Base-by-base conservation (phyloP, 2,113 vertebrate species). In the Limanda limanda region DNA sequence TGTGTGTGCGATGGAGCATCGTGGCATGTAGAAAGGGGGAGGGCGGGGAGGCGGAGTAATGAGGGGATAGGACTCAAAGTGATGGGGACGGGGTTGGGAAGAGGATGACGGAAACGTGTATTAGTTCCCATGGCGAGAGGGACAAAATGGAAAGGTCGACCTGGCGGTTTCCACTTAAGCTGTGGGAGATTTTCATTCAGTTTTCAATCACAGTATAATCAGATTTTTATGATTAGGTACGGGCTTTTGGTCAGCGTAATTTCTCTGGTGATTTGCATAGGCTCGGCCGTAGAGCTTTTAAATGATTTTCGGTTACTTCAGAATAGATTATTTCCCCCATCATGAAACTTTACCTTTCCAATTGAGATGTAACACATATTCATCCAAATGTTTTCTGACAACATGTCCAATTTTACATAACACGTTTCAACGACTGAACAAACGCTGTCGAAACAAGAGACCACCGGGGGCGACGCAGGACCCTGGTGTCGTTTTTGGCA, bases 151-250 rank as follows among this genome's bases (percentile, higher is more conserved):
- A 85, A 88, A 90, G 85, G 90, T 91, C 77, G 72, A 86, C 62
- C 72, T 2, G 42, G 51, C 68, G 68, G 65, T 84, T 85, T 77
- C 72, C 77, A 82, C 68, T 88, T 88, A 83, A 83, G 83, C 83
- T 58, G 69, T 31, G 31, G 82, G 62, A 79, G 68, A 81, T 89
- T 93, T 88, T 76, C 77, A 82, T 89, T 82, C 79, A 76, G 68
- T 83, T 90, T 92, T 89, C 88, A 86, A 84, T 91, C 87, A 80
- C 69, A 74, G 60, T 57, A 54, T 87, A 91, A 91, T 91, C 86
- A 84, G 83, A 84, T 83, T 90, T 90, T 82, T 78, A 84, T 89
- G 86, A 91, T 91, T 88, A 88, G 82, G 82, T 64, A 76, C n/a
- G 73, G 77, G 51, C 70, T 76, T 84, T 83, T 78, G 71, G 86